Evolutionary conservation across 1,140 invertebrate genomes (phyloP).

Genomic region (Dufourea novaeangliae): DNA sequence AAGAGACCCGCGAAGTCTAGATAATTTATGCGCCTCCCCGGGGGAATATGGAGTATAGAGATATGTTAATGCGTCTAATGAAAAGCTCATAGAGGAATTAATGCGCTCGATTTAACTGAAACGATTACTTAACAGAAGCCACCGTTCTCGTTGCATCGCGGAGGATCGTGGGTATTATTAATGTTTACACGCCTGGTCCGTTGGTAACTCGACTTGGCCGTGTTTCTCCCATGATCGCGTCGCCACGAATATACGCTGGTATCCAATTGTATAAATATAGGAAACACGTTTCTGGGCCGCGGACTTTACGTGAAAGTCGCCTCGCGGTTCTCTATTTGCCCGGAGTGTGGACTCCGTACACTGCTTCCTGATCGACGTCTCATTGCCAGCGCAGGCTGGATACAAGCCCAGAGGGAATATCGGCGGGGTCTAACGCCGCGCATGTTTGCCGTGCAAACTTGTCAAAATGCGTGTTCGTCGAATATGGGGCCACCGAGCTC

Average conservation of each 20-base stretch:
- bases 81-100: conserved; percentile 42
- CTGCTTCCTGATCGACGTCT: conserved; percentile 40
- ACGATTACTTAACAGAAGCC: conserved; percentile 14
- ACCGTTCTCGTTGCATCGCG: not conserved
- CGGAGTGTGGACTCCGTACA: conserved; percentile 11
- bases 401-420: conserved; percentile 11
- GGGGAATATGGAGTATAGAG: conserved; percentile 18
- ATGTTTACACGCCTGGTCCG: not conserved
- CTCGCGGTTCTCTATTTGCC: conserved; percentile 22
- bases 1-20: conserved; percentile 20
- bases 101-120: conserved; percentile 11
- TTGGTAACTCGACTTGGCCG: not conserved
- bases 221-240: not conserved
- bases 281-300: not conserved
- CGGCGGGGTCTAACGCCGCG: conserved; percentile 30
- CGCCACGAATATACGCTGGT: not conserved
- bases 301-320: conserved; percentile 7
- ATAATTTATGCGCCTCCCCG: conserved; percentile 52
- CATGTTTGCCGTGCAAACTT: conserved; percentile 49
- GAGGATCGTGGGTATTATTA: not conserved
- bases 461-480: conserved; percentile 47
- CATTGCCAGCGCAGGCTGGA: conserved; percentile 11
- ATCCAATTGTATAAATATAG: not conserved
- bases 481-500: conserved; percentile 30
- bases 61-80: conserved; percentile 56